Evolutionary conservation across 2,888 invertebrate species (phyloP), one percentile per base, ranked within the genome.

Genomic region (Hipparchia semele): DNA sequence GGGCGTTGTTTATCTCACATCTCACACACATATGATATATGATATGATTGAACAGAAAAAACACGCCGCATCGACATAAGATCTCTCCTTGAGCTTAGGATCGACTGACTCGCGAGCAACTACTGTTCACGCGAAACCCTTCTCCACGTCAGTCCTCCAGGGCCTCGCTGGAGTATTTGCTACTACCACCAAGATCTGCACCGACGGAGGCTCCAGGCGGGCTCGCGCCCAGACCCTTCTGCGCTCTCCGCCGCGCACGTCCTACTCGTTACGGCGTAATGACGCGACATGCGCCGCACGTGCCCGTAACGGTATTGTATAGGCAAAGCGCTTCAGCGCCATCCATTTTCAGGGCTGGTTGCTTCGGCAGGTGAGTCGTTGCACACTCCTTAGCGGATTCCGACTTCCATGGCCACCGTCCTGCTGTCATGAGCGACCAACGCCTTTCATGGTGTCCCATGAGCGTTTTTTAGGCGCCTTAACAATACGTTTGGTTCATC

Each of bases 321-420:
- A 23, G 23, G 23, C 23, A 23, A 23, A 23, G 23, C 23, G 23
- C 23, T 23, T 23, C 23, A 23, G 23, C 23, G 83, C 93, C 90
- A 95, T 94, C 95, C 95, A 94, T 95, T 95, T 95, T 95, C 95
- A 95, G 95, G 95, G 95, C 95, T 95, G 87, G 94, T 95, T 92
- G 94, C 95, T 95, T 95, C 95, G 94, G 93, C 94, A 92, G 95
- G 95, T 95, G 95, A 95, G 95, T 94, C 87, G 91, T 95, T 87
- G 79, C 86, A 87, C 88, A 92, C 90, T 94, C 89, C 89, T 92
- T 90, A 94, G 95, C 95, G 95, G 95, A 93, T 95, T 95, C 95
- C 96, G 94, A 96, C 96, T 96, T 96, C 96, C 95, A 95, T 96
- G 96, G 95, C 95, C 95, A 96, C 95, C 95, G 95, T 95, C 95